Evolutionary conservation across 2,797 vertebrate species (phyloP).

Genomic region (Vultur gryphus): DNA sequence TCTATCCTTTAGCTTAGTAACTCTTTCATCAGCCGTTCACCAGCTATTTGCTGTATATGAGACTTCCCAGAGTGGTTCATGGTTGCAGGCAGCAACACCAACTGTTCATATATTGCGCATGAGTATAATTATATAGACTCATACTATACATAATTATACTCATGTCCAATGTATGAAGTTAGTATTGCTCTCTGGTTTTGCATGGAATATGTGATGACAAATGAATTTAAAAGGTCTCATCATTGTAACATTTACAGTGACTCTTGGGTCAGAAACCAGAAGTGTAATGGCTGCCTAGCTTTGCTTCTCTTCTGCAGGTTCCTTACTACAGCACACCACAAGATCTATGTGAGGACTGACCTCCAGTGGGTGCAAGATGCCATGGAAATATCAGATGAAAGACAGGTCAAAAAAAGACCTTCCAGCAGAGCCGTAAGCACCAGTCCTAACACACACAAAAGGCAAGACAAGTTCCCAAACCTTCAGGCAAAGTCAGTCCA

Average conservation of each 20-base stretch:
- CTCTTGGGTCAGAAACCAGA: neutral
- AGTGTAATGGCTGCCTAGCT: neutral
- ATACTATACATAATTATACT: neutral
- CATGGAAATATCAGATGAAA: neutral
- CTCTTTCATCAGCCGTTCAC: neutral
- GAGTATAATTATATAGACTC: neutral
- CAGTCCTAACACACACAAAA: neutral
- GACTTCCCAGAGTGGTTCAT: neutral
- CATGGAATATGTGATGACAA: neutral
- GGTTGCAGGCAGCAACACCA: neutral
- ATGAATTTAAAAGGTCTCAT: neutral
- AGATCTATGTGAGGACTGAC: constrained; percentile 27
- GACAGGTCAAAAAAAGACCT: neutral
- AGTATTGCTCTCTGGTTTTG: neutral
- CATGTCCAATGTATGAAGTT: neutral
- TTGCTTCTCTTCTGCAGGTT: neutral
- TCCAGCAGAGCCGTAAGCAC: neutral
- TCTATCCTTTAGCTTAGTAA: neutral
- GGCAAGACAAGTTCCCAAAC: neutral
- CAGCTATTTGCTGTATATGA: neutral
- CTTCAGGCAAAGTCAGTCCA: neutral
- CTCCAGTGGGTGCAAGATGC: neutral
- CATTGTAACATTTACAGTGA: neutral
- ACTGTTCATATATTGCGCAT: neutral
- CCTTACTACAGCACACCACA: neutral